These are phyloP conservation scores for Drosophila pallidifrons DNA, from an alignment of 1,140 invertebrate genomes.

Conservation along the genomic window DNA sequence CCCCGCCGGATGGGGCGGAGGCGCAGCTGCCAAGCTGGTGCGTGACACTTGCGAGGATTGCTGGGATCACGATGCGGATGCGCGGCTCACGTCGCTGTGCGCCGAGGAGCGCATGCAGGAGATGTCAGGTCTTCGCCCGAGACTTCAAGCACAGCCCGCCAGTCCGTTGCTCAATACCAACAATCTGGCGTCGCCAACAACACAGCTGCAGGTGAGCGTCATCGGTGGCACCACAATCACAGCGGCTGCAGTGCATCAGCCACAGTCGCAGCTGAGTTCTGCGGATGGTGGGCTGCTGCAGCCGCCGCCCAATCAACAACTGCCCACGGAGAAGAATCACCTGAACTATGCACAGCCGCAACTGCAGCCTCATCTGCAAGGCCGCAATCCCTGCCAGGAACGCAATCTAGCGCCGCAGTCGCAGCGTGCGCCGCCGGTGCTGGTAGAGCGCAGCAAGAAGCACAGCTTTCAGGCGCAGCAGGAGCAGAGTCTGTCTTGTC, in stretches of 20 bases:
- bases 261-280: constrained; percentile 32
- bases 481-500: constrained; percentile 77
- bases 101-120: constrained; percentile 94
- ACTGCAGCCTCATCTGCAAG: constrained; percentile 92
- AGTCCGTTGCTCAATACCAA: constrained; percentile 81
- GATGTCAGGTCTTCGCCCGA: constrained; percentile 87
- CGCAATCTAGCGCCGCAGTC: constrained; percentile 91
- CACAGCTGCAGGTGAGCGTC: constrained; percentile 14
- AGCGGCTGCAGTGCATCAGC: constrained; percentile 67
- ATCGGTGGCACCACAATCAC: constrained; percentile 57
- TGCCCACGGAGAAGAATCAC: constrained; percentile 79
- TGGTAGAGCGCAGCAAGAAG: constrained; percentile 89
- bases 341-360: constrained; percentile 83
- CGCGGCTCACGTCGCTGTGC: constrained; percentile 94
- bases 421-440: constrained; percentile 87
- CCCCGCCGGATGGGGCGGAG: constrained; percentile 85
- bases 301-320: constrained; percentile 77
- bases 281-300: constrained; percentile 67
- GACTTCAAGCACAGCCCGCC: constrained; percentile 65
- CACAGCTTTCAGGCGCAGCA: constrained; percentile 79
- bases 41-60: constrained; percentile 96
- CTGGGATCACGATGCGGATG: constrained; percentile 97
- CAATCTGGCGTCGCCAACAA: constrained; percentile 57
- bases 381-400: constrained; percentile 95
- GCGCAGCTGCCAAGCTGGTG: constrained; percentile 89